A percentile compares a stretch with the other conserved stretches of the same genome.
phyloP scores from a whole-genome alignment of 2,888 invertebrate genomes.

The Cenopis cana region DNA sequence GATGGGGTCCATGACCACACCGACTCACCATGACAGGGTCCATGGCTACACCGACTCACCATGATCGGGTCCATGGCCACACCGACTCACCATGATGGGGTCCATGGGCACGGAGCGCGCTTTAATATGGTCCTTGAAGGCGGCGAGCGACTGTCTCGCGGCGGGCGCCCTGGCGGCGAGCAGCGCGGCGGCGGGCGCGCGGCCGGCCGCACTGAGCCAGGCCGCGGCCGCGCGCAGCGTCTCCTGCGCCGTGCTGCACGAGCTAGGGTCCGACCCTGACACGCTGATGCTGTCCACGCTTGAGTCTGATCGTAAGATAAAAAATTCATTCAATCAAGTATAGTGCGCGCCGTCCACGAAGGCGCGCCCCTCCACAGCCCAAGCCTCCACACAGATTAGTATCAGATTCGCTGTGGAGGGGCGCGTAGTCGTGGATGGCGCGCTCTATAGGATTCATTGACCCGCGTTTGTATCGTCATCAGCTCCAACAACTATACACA shows the following conservation, averaged over 20 bases:
- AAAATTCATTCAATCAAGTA: too few relatives aligned
- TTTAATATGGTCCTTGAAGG: slow-evolving; percentile 92
- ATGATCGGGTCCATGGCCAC: slow-evolving; percentile 68
- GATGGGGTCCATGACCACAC: slow-evolving; percentile 89
- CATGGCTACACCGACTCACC: slow-evolving; percentile 56
- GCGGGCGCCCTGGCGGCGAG: slow-evolving; percentile 89
- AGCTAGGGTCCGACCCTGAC: slow-evolving; percentile 60
- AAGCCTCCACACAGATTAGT: too few relatives aligned
- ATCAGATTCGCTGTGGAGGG: too few relatives aligned
- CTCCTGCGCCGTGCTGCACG: slow-evolving; percentile 42
- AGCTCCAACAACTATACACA: too few relatives aligned
- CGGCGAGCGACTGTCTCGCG: slow-evolving; percentile 89
- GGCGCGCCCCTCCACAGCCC: too few relatives aligned
- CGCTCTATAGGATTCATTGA: too few relatives aligned
- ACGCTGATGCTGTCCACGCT: slow-evolving; percentile 79
- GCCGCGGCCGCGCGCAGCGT: slow-evolving; percentile 88
- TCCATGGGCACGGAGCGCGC: slow-evolving; percentile 91
- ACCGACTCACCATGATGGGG: slow-evolving; percentile 84
- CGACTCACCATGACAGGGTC: too few relatives aligned
- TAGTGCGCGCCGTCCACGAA: too few relatives aligned
- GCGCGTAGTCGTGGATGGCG: too few relatives aligned
- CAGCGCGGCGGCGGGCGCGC: slow-evolving; percentile 65
- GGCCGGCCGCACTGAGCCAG: slow-evolving; percentile 90
- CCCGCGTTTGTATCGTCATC: too few relatives aligned
- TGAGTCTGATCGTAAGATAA: slow-evolving; percentile 64